Conservation (phyloP, 2,888 invertebrate species). For the Eustalomyia histrio region DNA sequence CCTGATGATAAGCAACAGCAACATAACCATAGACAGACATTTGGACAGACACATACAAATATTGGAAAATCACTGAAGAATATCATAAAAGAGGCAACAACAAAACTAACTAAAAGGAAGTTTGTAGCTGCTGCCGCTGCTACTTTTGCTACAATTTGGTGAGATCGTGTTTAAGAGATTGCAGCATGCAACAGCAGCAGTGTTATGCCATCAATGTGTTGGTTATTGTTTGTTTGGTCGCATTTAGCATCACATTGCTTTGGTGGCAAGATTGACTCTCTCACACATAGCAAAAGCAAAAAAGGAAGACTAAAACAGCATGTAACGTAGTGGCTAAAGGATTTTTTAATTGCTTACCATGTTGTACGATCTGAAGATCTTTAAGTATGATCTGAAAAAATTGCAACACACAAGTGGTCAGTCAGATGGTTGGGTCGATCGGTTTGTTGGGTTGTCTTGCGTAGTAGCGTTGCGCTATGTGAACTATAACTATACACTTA, state of each 20-base stretch:
- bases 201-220: slow-evolving; percentile 36
- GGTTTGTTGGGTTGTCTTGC: slow-evolving; percentile 2
- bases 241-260: slow-evolving; percentile 23
- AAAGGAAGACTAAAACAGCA: slow-evolving; percentile 69
- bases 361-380: slow-evolving; percentile 63
- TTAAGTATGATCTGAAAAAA: slow-evolving; percentile 50
- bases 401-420: not conserved
- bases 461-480: not conserved
- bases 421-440: not conserved
- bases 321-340: slow-evolving; percentile 65
- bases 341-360: slow-evolving; percentile 66
- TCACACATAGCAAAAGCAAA: slow-evolving; percentile 52
- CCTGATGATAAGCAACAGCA: slow-evolving; percentile 51
- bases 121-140: slow-evolving; percentile 58
- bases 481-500: not conserved
- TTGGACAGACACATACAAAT: slow-evolving; percentile 2
- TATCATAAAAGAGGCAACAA: slow-evolving; percentile 19
- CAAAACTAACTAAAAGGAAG: slow-evolving; percentile 57
- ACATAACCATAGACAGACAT: slow-evolving; percentile 2
- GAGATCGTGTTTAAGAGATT: slow-evolving; percentile 61
- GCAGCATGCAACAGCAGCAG: slow-evolving; percentile 46
- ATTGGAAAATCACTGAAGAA: slow-evolving; percentile 38
- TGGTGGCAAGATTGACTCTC: slow-evolving; percentile 17
- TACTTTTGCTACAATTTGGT: slow-evolving; percentile 35
- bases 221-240: slow-evolving; percentile 52